A percentile compares a stretch with the other conserved stretches of the same genome.
Evolutionary conservation across 1,140 invertebrate species (phyloP).

Genomic region (Trinorchestia longiramus): DNA sequence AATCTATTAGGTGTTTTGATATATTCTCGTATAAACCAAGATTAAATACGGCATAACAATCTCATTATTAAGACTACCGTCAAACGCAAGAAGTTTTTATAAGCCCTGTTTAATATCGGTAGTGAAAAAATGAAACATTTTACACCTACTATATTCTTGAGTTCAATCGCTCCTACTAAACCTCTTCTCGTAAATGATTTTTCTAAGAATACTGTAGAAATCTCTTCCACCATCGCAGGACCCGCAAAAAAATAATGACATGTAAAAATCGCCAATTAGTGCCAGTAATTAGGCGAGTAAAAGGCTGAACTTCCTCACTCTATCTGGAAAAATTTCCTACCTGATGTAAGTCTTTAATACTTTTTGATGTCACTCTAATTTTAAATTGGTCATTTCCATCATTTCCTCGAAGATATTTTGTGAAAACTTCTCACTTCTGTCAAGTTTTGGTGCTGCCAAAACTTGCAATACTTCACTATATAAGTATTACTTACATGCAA

Average conservation of each 20-base stretch:
- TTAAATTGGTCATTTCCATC: not conserved
- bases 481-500: no score
- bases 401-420: not conserved
- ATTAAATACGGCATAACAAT: no score
- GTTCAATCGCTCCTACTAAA: not conserved
- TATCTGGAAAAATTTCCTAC: not conserved
- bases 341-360: not conserved
- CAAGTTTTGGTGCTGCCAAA: not conserved
- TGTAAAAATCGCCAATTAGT: constrained; percentile 39
- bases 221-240: not conserved
- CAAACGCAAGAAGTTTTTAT: no score
- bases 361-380: not conserved
- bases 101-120: no score
- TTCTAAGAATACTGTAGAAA: not conserved
- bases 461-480: not conserved
- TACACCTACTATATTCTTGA: no score
- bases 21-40: no score
- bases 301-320: not conserved
- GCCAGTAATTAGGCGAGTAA: not conserved
- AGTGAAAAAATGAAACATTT: no score
- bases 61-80: no score
- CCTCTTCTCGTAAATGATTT: not conserved
- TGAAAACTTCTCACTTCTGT: not conserved
- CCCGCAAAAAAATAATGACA: constrained; percentile 4
- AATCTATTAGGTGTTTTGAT: no score